These are phyloP conservation scores for Caradrina kadenii DNA, from an alignment of 2,888 invertebrate species.

Conservation along the genomic window DNA sequence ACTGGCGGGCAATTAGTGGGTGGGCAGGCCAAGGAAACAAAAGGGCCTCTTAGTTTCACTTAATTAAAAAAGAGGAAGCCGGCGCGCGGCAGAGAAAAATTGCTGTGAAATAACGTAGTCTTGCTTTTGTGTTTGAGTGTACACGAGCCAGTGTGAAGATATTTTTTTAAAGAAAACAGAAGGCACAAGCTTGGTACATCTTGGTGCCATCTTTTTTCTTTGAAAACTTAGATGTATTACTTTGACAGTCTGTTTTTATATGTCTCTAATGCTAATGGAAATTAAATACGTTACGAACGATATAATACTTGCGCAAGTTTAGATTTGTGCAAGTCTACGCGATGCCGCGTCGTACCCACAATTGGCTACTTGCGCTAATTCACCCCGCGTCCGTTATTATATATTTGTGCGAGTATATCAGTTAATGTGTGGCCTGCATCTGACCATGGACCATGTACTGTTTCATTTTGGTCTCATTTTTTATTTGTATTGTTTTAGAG, in stretches of 20 bases:
- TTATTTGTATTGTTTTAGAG: neutral
- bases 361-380: no score
- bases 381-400: no score
- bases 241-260: neutral
- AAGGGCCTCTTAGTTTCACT: constrained; percentile 85
- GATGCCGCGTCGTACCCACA: no score
- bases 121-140: constrained; percentile 37
- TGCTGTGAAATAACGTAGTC: constrained; percentile 67
- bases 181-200: neutral
- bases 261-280: no score
- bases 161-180: constrained; percentile 30
- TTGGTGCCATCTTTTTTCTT: no score
- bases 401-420: no score
- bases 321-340: no score
- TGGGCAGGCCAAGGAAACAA: constrained; percentile 76
- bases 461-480: neutral
- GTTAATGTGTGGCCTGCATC: no score
- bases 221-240: neutral
- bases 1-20: constrained; percentile 85
- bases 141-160: constrained; percentile 29
- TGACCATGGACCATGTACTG: no score
- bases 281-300: no score
- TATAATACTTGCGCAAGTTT: no score
- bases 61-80: constrained; percentile 84
- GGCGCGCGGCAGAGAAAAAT: constrained; percentile 74